These are phyloP conservation scores for Achlya flavicornis DNA, from an alignment of 2,888 invertebrate species.

Conservation along the genomic window DNA sequence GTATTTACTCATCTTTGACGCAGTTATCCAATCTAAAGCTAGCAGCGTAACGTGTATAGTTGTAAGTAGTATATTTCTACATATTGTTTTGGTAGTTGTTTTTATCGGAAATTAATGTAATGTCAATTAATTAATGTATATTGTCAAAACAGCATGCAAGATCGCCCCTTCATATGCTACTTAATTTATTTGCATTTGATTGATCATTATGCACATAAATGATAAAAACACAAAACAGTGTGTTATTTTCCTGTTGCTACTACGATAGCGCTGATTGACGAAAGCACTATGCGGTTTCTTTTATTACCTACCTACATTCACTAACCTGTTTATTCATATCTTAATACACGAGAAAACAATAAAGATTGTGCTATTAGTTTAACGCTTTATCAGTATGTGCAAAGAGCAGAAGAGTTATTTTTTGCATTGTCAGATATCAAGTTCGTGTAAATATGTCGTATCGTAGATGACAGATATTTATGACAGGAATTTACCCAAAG, in stretches of 20 bases:
- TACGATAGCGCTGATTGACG: not conserved
- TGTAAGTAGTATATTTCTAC: no score
- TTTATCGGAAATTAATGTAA: no score
- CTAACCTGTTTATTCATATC: conserved; percentile 31
- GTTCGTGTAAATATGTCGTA: conserved; percentile 21
- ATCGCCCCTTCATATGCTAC: no score
- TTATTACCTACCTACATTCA: conserved; percentile 13
- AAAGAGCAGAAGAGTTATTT: conserved; percentile 23
- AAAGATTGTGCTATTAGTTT: conserved; percentile 39
- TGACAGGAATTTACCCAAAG: conserved; percentile 24
- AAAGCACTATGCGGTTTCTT: not conserved
- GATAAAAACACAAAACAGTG: not conserved
- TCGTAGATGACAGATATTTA: conserved; percentile 22
- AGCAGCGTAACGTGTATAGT: not conserved
- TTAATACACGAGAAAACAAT: conserved; percentile 35
- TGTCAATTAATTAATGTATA: no score
- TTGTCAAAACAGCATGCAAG: no score
- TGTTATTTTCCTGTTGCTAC: not conserved
- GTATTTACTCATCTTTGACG: no score
- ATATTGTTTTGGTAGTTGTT: no score
- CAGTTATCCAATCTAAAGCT: not conserved
- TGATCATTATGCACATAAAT: not conserved
- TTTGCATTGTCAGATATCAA: conserved; percentile 21
- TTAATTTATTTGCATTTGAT: no score
- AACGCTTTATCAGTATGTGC: conserved; percentile 39